Conservation (phyloP, 2,797 vertebrate genomes). For the Crax fasciolata region DNA sequence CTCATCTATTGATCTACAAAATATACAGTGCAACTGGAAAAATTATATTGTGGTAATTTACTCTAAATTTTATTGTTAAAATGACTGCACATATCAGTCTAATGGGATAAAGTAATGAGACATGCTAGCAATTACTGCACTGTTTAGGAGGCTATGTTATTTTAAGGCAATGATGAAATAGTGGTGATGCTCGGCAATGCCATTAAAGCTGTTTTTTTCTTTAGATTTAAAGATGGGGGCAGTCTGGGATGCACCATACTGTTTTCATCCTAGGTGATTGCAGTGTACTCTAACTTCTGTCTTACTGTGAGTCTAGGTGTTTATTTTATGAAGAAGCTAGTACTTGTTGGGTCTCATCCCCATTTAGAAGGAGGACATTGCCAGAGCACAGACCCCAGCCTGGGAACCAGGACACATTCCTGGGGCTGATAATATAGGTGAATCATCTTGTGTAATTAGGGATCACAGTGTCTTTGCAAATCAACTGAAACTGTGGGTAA, state of each 20-base stretch:
- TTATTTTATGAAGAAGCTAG: neutral
- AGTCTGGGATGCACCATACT: neutral
- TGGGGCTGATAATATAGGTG: neutral
- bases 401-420: neutral
- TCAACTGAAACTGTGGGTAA: neutral
- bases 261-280: neutral
- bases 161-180: constrained; percentile 1
- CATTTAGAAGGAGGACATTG: neutral
- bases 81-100: neutral
- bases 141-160: neutral
- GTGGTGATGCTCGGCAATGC: neutral
- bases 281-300: neutral
- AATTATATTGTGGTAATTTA: neutral
- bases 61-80: constrained; percentile 31
- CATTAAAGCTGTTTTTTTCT: neutral
- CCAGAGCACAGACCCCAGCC: neutral
- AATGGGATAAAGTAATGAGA: constrained; percentile 35
- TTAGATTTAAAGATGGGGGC: neutral
- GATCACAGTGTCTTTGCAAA: neutral
- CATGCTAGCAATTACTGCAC: constrained; percentile 11
- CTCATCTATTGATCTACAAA: neutral
- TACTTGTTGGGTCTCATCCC: neutral
- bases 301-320: neutral
- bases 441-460: neutral
- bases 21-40: neutral